phyloP scores from a whole-genome alignment of 2,888 invertebrate genomes.

The Drosophila borborema region DNA sequence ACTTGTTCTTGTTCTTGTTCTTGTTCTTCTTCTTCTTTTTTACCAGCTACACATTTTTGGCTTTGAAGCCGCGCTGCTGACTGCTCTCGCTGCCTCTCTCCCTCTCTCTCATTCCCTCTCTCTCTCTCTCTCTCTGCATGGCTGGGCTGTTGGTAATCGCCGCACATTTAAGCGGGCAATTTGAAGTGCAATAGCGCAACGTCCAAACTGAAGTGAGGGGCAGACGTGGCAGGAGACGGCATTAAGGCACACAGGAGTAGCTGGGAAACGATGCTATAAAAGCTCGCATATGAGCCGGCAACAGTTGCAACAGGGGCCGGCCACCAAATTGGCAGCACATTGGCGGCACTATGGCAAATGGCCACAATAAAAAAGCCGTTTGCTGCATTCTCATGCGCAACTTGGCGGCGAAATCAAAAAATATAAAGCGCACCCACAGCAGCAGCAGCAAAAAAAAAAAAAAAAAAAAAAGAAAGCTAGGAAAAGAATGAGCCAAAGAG shows the following conservation, averaged over 20 bases:
- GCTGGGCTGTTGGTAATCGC: slow-evolving; percentile 74
- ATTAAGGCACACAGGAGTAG: slow-evolving; percentile 32
- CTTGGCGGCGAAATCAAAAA: slow-evolving; percentile 64
- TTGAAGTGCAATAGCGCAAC: slow-evolving; percentile 71
- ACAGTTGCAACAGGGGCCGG: slow-evolving; percentile 57
- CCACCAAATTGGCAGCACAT: slow-evolving; percentile 71
- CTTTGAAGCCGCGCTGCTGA: slow-evolving; percentile 43
- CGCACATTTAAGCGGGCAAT: slow-evolving; percentile 79
- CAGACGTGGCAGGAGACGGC: neutral
- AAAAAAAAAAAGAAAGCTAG: slow-evolving; percentile 14
- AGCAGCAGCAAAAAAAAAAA: slow-evolving; percentile 14
- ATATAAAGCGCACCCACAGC: slow-evolving; percentile 15
- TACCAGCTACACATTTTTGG: slow-evolving; percentile 42
- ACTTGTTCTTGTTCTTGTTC: slow-evolving; percentile 10
- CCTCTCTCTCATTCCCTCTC: neutral
- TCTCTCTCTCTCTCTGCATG: slow-evolving; percentile 13
- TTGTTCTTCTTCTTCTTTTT: slow-evolving; percentile 25
- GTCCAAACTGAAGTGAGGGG: slow-evolving; percentile 13
- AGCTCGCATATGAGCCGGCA: slow-evolving; percentile 60
- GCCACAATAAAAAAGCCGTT: slow-evolving; percentile 82
- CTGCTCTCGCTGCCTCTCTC: neutral
- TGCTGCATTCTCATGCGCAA: slow-evolving; percentile 82
- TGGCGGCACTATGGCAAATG: slow-evolving; percentile 76
- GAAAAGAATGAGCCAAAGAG: slow-evolving; percentile 20
- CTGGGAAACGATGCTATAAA: slow-evolving; percentile 49